phyloP scores from a whole-genome alignment of 2,888 invertebrate species.

The Seladonia tumulorum region DNA sequence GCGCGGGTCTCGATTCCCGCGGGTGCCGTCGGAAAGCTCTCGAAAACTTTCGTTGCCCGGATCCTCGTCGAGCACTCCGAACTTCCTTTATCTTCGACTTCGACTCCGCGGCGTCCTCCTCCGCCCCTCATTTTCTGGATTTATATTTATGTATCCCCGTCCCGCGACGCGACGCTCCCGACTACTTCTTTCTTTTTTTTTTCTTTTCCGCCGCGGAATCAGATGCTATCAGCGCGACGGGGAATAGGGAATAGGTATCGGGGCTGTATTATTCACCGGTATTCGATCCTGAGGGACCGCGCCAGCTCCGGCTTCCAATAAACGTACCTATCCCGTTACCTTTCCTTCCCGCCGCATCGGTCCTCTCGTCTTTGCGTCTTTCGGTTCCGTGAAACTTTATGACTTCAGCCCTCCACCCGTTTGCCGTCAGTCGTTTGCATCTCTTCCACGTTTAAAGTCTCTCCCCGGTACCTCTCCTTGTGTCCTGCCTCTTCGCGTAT shows the following conservation, averaged over 20 bases:
- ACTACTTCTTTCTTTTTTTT: not conserved
- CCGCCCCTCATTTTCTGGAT: constrained; percentile 51
- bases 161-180: not conserved
- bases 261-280: constrained; percentile 69
- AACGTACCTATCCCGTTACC: constrained; percentile 56
- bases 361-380: not conserved
- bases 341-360: constrained; percentile 13
- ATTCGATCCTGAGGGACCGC: constrained; percentile 63
- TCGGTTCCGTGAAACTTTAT: constrained; percentile 33
- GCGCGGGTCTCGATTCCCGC: constrained; percentile 60
- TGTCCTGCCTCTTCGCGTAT: not conserved
- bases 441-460: constrained; percentile 3
- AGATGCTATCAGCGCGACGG: constrained; percentile 60
- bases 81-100: constrained; percentile 52
- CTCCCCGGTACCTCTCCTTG: not conserved
- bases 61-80: constrained; percentile 47
- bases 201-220: constrained; percentile 40
- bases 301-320: constrained; percentile 64
- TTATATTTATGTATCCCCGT: constrained; percentile 70
- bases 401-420: not conserved
- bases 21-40: constrained; percentile 67
- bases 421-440: constrained; percentile 1
- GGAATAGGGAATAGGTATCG: constrained; percentile 56
- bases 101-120: not conserved
- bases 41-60: constrained; percentile 64